Evolutionary conservation across 2,888 invertebrate genomes (phyloP).

Genomic region (Dynastes grantii): DNA sequence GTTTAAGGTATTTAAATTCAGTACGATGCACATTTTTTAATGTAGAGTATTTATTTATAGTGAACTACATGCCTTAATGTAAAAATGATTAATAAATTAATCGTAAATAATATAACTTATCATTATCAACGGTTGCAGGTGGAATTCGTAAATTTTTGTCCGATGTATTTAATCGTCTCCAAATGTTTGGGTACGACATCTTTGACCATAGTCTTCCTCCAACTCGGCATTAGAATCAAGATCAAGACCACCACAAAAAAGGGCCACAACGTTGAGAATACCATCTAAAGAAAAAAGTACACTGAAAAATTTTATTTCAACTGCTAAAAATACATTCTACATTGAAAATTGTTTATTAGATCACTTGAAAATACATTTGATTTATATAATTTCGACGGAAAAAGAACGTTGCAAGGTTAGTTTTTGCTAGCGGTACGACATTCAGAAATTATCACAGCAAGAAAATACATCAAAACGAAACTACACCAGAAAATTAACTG

Average conservation of each 20-base stretch:
- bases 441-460: conserved; percentile 20
- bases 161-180: conserved; percentile 50
- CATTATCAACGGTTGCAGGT: conserved; percentile 12
- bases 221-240: conserved; percentile 54
- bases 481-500: conserved; percentile 36
- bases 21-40: too few relatives aligned
- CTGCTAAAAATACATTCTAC: background rate
- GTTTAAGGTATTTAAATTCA: too few relatives aligned
- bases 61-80: background rate
- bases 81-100: conserved; percentile 12
- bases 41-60: too few relatives aligned
- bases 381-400: background rate
- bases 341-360: background rate
- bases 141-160: conserved; percentile 35
- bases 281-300: conserved; percentile 53
- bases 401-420: background rate
- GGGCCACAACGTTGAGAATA: conserved; percentile 59
- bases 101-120: conserved; percentile 23
- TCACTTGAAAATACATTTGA: background rate
- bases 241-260: conserved; percentile 54
- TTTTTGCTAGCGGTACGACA: background rate
- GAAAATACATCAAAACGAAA: conserved; percentile 19
- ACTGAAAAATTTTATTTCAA: background rate
- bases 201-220: conserved; percentile 53
- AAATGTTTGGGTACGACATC: conserved; percentile 56